Evolutionary conservation across 2,888 invertebrate genomes (phyloP).

Genomic region (Leucoptera coffeella): DNA sequence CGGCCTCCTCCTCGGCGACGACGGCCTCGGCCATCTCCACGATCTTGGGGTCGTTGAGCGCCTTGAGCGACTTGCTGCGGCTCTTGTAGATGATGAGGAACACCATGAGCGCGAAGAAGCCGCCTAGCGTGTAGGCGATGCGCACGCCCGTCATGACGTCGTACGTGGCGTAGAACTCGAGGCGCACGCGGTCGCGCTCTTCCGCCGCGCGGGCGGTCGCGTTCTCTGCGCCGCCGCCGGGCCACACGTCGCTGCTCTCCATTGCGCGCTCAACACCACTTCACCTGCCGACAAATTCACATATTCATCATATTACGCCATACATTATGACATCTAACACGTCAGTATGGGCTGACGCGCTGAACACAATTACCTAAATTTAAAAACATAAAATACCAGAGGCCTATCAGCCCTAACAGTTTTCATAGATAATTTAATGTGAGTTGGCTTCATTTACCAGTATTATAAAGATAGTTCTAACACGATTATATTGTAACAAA

Average conservation of each 20-base stretch:
- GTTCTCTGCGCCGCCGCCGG: slow-evolving; percentile 21
- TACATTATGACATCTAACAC: too few species aligned
- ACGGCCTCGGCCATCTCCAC: slow-evolving; percentile 75
- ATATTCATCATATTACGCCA: too few species aligned
- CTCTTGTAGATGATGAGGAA: slow-evolving; percentile 88
- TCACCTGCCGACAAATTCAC: too few species aligned
- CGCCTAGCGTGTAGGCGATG: slow-evolving; percentile 86
- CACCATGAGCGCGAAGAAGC: slow-evolving; percentile 88
- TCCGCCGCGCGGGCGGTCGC: slow-evolving; percentile 26
- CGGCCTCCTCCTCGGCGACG: slow-evolving; percentile 59
- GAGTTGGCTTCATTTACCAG: too few species aligned
- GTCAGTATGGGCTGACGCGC: too few species aligned
- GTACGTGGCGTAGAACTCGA: slow-evolving; percentile 84
- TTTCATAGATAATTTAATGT: too few species aligned
- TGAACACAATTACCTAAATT: too few species aligned
- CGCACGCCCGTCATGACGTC: slow-evolving; percentile 91
- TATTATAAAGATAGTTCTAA: too few species aligned
- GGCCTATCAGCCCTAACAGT: too few species aligned
- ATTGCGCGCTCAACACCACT: too few species aligned
- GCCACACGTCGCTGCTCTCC: slow-evolving; percentile 41
- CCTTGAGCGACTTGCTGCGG: slow-evolving; percentile 69
- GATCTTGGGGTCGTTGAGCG: slow-evolving; percentile 71
- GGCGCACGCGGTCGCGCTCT: slow-evolving; percentile 64
- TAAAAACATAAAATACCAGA: too few species aligned
- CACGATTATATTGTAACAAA: too few species aligned